A percentile compares a stretch with the other conserved stretches of the same genome.
These are phyloP conservation scores for Apodemus agrarius DNA, from an alignment of 2,797 vertebrate genomes.

Conservation along the genomic window DNA sequence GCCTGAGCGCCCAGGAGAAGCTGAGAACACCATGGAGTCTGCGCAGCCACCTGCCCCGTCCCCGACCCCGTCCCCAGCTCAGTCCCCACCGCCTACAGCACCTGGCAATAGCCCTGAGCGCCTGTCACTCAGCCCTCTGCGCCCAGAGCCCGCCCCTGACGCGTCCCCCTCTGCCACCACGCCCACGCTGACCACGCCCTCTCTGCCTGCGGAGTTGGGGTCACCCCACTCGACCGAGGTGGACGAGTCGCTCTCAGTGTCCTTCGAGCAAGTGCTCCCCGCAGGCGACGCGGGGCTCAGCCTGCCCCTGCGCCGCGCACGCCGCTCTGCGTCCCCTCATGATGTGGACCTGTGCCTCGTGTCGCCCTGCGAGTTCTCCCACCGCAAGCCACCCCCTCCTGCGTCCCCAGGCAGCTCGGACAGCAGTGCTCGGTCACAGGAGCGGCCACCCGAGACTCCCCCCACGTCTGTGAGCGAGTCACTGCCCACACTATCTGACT, in stretches of 20 bases:
- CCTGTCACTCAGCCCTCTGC: constrained; percentile 92
- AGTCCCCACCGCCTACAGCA: constrained; percentile 86
- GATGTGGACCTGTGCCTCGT: constrained; percentile 97
- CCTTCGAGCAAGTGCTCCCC: constrained; percentile 93
- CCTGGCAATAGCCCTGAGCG: constrained; percentile 82
- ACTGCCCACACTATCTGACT: constrained; percentile 90
- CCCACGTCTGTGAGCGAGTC: constrained; percentile 92
- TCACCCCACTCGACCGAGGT: constrained; percentile 95
- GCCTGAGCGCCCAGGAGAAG: constrained; percentile 90
- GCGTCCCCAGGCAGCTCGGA: constrained; percentile 85
- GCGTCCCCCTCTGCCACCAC: constrained; percentile 91
- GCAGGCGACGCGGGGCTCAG: constrained; percentile 87
- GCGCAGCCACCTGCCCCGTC: constrained; percentile 80
- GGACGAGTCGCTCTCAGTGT: constrained; percentile 94
- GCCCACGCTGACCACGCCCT: constrained; percentile 90
- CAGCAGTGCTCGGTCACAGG: constrained; percentile 90
- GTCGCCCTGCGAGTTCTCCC: constrained; percentile 96
- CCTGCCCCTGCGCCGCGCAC: constrained; percentile 86
- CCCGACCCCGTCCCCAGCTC: constrained; percentile 86
- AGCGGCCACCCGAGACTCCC: constrained; percentile 86
- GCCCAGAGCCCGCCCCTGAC: constrained; percentile 88
- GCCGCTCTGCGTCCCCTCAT: constrained; percentile 88
- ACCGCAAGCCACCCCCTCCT: constrained; percentile 84
- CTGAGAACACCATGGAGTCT: constrained; percentile 89
- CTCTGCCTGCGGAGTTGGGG: constrained; percentile 92